Evolutionary conservation across 2,113 vertebrate genomes (phyloP).

Genomic region (Parotia lawesii): DNA sequence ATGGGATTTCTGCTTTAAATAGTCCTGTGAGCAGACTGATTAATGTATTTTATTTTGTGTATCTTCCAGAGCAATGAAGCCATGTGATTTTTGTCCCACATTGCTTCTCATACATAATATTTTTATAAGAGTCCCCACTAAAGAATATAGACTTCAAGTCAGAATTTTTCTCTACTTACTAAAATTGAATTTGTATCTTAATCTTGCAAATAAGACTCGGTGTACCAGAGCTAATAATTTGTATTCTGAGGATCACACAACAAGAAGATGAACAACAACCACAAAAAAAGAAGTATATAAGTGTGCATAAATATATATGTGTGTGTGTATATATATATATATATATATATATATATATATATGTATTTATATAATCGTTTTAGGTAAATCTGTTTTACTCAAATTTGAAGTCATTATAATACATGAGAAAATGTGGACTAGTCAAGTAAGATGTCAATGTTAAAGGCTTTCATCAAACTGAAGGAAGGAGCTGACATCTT

Average conservation of each 20-base stretch:
- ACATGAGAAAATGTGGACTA: background rate
- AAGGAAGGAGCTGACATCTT: background rate
- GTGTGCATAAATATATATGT: fast-evolving
- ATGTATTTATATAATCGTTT: background rate
- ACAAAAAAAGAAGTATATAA: too few species aligned
- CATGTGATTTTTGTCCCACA: background rate
- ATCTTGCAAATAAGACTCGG: background rate
- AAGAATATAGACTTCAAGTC: background rate
- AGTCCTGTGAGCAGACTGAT: conserved; percentile 32
- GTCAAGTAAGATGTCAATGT: background rate
- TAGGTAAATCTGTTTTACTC: background rate
- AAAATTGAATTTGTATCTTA: background rate
- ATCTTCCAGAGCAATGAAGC: background rate
- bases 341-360: background rate
- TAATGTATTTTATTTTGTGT: conserved; percentile 50
- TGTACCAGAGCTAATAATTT: background rate
- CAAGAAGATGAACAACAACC: background rate
- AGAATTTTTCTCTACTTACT: background rate
- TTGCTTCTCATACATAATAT: background rate
- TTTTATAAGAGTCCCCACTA: background rate
- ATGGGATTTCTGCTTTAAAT: conserved; percentile 52
- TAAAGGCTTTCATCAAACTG: background rate
- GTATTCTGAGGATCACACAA: background rate
- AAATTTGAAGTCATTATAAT: background rate
- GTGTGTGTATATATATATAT: background rate